Percentiles rank a stretch among this genome's conserved stretches.
Conservation (phyloP, 2,113 vertebrate genomes). For the Tachysurus fulvidraco region DNA sequence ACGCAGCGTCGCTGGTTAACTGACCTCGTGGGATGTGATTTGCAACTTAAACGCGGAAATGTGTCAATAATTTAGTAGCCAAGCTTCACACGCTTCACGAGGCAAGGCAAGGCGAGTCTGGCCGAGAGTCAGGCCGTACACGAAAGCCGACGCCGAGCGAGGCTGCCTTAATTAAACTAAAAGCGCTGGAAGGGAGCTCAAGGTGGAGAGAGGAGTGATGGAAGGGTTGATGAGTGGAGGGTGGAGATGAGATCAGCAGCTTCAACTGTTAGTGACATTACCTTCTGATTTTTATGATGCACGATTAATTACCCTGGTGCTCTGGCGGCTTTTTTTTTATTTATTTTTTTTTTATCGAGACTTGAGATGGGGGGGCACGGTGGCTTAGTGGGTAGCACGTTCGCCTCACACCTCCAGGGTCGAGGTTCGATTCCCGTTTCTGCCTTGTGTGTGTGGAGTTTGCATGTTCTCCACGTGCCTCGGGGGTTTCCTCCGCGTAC, state of each 20-base stretch:
- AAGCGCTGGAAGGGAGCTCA: neutral
- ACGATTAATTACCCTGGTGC: neutral
- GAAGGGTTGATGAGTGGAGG: too few species aligned
- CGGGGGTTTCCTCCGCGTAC: too few species aligned
- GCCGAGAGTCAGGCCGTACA: slow-evolving; percentile 27
- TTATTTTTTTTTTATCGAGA: neutral
- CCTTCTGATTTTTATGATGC: neutral
- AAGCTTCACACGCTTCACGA: slow-evolving; percentile 40
- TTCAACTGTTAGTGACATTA: neutral
- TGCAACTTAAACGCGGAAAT: slow-evolving; percentile 51
- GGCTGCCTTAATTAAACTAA: slow-evolving; percentile 48
- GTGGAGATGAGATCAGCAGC: neutral
- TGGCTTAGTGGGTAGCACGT: too few species aligned
- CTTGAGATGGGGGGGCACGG: too few species aligned
- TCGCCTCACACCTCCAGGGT: too few species aligned
- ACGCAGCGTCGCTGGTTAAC: neutral
- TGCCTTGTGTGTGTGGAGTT: too few species aligned
- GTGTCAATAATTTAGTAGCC: slow-evolving; percentile 57
- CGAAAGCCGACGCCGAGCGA: slow-evolving; percentile 38
- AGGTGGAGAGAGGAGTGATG: neutral
- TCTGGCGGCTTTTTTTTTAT: neutral
- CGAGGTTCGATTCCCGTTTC: too few species aligned
- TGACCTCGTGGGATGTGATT: slow-evolving; percentile 39
- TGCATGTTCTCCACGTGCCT: too few species aligned
- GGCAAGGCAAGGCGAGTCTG: slow-evolving; percentile 42